Conservation (phyloP, 2,113 vertebrate genomes). For the Pangasianodon gigas region DNA sequence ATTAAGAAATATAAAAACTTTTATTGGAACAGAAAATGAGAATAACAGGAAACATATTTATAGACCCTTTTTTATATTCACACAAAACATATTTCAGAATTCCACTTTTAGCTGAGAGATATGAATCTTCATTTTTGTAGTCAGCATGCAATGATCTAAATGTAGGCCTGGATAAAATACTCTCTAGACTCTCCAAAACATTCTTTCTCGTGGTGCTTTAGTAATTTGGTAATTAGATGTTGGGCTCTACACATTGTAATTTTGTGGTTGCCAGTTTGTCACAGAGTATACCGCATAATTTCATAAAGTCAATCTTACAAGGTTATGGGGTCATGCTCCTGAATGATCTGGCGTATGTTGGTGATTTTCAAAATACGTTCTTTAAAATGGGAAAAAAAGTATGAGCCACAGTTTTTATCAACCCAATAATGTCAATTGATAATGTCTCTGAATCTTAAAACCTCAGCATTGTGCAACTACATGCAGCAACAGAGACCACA, state of each 20-base stretch:
- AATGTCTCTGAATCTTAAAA: background rate
- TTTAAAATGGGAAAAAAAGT: background rate
- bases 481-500: background rate
- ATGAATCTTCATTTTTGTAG: background rate
- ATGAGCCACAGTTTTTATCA: background rate
- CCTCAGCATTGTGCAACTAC: background rate
- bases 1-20: background rate
- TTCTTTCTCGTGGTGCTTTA: conserved; percentile 25
- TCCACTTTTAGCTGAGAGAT: conserved; percentile 16
- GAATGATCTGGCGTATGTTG: background rate
- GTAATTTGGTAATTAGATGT: conserved; percentile 54
- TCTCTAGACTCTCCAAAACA: conserved; percentile 33
- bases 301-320: conserved; percentile 40
- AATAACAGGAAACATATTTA: background rate
- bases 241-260: conserved; percentile 44
- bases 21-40: conserved; percentile 1
- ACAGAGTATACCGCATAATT: conserved; percentile 37
- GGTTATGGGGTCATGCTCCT: conserved; percentile 10
- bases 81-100: background rate
- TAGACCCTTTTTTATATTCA: background rate
- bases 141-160: conserved; percentile 4
- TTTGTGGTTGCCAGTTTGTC: conserved; percentile 50
- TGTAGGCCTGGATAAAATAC: conserved; percentile 3
- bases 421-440: background rate
- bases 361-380: background rate